Conservation (phyloP, 2,797 vertebrate genomes). For the Champsocephalus esox region DNA sequence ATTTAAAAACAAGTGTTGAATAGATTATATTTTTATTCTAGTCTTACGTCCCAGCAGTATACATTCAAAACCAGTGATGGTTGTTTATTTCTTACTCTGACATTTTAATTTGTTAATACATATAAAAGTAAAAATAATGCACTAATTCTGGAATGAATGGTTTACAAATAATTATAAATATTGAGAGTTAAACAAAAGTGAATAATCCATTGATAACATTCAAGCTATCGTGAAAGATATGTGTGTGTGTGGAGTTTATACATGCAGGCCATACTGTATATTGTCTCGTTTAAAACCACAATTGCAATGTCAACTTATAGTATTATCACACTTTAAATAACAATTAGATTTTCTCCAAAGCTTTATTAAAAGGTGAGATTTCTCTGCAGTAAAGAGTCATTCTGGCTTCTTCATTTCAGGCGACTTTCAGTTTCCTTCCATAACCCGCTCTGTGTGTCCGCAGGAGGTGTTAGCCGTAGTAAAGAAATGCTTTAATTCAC, state of each 20-base stretch:
- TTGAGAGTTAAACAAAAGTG: not conserved
- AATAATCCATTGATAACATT: not conserved
- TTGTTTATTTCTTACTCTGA: no score
- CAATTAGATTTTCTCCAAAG: not conserved
- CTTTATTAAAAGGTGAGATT: not conserved
- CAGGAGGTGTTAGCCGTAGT: not conserved
- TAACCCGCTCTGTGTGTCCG: slow-evolving; percentile 1
- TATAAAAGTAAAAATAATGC: no score
- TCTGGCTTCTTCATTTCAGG: no score
- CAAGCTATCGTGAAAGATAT: not conserved
- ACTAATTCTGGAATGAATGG: not conserved
- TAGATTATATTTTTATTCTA: not conserved
- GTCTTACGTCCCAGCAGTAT: not conserved
- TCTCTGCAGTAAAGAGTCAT: no score
- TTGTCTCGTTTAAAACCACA: no score
- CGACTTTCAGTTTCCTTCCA: not conserved
- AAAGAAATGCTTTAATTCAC: slow-evolving; percentile 21
- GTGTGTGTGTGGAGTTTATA: no score
- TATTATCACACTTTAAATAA: not conserved
- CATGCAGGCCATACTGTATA: no score
- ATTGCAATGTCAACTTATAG: no score
- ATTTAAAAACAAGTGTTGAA: no score
- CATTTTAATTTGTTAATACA: no score
- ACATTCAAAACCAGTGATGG: not conserved
- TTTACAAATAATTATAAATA: not conserved